Evolutionary conservation across 2,888 invertebrate species (phyloP).

Genomic region (Lordiphosa fenestrarum): DNA sequence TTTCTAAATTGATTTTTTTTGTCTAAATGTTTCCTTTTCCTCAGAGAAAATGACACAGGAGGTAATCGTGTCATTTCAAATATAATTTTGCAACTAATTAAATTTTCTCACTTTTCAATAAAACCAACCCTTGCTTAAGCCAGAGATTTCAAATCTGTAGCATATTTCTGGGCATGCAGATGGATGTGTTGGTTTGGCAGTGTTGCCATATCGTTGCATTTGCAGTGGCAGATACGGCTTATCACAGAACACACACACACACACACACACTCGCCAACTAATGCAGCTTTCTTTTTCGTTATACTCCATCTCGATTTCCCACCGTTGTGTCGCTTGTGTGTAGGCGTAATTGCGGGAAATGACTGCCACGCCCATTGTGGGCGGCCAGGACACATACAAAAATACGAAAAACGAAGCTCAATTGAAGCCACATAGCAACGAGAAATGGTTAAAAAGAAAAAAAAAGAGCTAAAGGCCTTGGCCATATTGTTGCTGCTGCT

Average conservation of each 20-base stretch:
- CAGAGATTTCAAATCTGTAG: constrained; percentile 32
- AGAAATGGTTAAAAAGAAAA: constrained; percentile 16
- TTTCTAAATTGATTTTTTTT: too few species aligned
- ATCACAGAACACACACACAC: constrained; percentile 34
- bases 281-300: constrained; percentile 3
- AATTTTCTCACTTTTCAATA: neutral
- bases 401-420: constrained; percentile 2
- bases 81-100: too few species aligned
- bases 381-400: constrained; percentile 3
- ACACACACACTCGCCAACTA: constrained; percentile 8
- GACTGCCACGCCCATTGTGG: constrained; percentile 39
- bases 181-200: constrained; percentile 23
- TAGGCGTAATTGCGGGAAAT: constrained; percentile 71
- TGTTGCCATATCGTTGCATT: constrained; percentile 45
- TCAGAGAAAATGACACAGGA: too few species aligned
- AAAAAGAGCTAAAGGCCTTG: neutral
- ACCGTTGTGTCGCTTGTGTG: constrained; percentile 30
- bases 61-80: too few species aligned
- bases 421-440: constrained; percentile 2
- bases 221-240: constrained; percentile 44
- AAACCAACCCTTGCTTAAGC: neutral
- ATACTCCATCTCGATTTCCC: constrained; percentile 10
- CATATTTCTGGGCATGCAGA: constrained; percentile 56
- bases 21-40: too few species aligned
- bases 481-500: constrained; percentile 3